phyloP scores from a whole-genome alignment of 2,113 vertebrate genomes.

The Pithys albifrons region DNA sequence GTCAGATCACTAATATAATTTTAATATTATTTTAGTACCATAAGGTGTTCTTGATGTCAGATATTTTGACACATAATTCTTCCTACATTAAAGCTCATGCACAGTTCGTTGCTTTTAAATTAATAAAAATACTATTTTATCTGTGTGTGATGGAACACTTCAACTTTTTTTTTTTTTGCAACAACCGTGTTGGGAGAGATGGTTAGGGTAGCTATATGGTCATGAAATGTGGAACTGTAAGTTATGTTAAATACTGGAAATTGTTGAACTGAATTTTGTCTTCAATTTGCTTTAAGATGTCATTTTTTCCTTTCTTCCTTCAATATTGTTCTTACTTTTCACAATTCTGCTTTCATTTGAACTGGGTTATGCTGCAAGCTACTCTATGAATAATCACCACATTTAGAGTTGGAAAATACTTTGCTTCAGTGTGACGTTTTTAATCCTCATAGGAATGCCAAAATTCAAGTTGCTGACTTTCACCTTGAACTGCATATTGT shows the following conservation, averaged over 20 bases:
- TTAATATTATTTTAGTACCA: background rate
- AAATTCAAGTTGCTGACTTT: slow-evolving; percentile 41
- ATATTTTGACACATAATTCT: background rate
- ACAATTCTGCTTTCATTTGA: background rate
- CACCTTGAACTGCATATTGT: background rate
- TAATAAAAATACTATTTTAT: background rate
- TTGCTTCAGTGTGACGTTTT: background rate
- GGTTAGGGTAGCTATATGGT: background rate
- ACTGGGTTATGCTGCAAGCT: background rate
- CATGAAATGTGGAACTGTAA: background rate
- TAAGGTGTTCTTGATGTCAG: background rate
- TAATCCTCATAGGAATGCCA: slow-evolving; percentile 49
- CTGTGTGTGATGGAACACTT: background rate
- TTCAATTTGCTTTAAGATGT: background rate
- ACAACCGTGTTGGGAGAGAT: background rate
- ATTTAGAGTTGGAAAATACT: background rate
- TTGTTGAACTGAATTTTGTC: background rate
- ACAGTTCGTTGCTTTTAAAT: background rate
- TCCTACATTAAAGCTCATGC: background rate
- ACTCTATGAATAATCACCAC: background rate
- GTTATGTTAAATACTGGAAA: background rate
- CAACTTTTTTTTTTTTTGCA: background rate
- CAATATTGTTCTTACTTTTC: background rate
- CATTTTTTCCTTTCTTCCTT: background rate
- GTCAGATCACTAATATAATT: background rate